Conservation (phyloP, 2,797 vertebrate species). For the Peromyscus nudipes region DNA sequence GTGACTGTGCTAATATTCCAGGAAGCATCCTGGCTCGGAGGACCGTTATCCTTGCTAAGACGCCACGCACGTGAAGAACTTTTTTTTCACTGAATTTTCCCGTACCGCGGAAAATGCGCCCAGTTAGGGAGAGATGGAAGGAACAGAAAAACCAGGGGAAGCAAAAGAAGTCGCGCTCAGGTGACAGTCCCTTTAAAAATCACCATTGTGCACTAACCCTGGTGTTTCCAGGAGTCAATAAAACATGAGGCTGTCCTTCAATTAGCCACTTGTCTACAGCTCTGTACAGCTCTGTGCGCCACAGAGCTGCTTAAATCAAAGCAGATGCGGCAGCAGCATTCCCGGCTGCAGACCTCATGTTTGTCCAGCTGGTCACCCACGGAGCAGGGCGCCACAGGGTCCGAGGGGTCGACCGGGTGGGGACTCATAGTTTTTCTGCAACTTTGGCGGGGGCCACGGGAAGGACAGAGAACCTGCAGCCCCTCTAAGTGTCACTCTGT, state of each 20-base stretch:
- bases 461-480: background rate
- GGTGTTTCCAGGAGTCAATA: background rate
- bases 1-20: background rate
- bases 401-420: slow-evolving; percentile 42
- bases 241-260: slow-evolving; percentile 46
- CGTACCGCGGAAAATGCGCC: background rate
- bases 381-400: slow-evolving; percentile 64
- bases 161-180: background rate
- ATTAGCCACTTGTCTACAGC: slow-evolving; percentile 76
- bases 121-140: background rate
- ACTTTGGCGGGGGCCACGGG: background rate
- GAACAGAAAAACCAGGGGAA: background rate
- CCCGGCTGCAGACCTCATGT: slow-evolving; percentile 71
- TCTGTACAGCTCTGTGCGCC: slow-evolving; percentile 71
- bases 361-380: slow-evolving; percentile 82
- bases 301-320: slow-evolving; percentile 73
- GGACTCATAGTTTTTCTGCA: slow-evolving; percentile 25
- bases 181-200: background rate
- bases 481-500: background rate
- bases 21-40: background rate
- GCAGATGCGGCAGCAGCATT: slow-evolving; percentile 74
- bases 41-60: background rate
- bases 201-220: background rate
- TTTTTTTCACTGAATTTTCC: background rate
- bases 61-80: background rate